phyloP scores from a whole-genome alignment of 2,888 invertebrate genomes.

The Clostera curtula region DNA sequence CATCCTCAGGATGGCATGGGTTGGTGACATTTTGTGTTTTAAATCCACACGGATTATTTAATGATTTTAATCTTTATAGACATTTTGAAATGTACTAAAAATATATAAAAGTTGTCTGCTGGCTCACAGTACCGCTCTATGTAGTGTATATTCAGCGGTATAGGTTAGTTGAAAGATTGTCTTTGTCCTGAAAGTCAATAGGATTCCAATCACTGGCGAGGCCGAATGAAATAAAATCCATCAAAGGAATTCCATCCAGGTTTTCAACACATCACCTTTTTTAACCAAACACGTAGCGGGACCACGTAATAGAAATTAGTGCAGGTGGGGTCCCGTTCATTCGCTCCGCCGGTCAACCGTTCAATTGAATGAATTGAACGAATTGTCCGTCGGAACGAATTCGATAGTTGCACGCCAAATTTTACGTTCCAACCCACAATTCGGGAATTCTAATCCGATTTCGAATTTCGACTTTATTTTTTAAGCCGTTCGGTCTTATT shows the following conservation, averaged over 20 bases:
- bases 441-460: no score
- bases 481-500: constrained; percentile 4
- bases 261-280: constrained; percentile 10
- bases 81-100: no score
- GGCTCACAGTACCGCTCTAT: no score
- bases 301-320: constrained; percentile 39
- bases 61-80: no score
- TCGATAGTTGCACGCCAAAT: constrained; percentile 28
- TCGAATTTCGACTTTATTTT: constrained; percentile 11
- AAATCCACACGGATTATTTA: no score
- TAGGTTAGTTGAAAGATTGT: not conserved
- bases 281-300: constrained; percentile 22
- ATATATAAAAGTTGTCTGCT: no score
- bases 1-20: no score
- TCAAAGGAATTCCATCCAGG: constrained; percentile 1
- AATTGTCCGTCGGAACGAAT: constrained; percentile 27
- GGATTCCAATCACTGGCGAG: constrained; percentile 3
- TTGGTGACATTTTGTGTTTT: no score
- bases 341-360: constrained; percentile 37
- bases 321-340: constrained; percentile 36
- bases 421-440: constrained; percentile 16
- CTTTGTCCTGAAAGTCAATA: constrained; percentile 1
- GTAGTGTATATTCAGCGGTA: no score
- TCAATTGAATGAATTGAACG: constrained; percentile 42
- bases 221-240: constrained; percentile 1